Evolutionary conservation across 2,888 invertebrate genomes (phyloP).

Genomic region (Xestia c-nigrum): DNA sequence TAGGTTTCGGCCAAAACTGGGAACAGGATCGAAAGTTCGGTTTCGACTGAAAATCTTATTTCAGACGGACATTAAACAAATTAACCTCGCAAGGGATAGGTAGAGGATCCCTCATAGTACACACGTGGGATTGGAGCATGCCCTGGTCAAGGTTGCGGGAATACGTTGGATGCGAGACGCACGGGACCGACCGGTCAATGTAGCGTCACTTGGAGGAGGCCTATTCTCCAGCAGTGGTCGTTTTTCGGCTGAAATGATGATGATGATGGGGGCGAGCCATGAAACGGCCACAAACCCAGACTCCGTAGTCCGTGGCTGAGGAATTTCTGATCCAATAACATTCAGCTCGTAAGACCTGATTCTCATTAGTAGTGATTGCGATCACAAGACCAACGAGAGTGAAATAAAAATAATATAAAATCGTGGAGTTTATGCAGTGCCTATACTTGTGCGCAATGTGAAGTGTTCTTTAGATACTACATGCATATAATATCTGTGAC

Average conservation of each 20-base stretch:
- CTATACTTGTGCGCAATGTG: constrained; percentile 7
- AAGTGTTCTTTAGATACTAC: constrained; percentile 6
- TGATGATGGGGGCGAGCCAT: neutral
- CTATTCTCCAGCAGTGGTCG: too few relatives aligned
- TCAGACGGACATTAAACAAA: neutral
- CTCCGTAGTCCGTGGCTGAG: too few relatives aligned
- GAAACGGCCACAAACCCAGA: neutral
- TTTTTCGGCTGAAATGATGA: too few relatives aligned
- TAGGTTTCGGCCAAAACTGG: neutral
- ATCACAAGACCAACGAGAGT: neutral
- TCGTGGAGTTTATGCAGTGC: neutral
- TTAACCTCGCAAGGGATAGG: neutral
- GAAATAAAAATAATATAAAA: neutral
- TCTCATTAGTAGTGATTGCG: neutral
- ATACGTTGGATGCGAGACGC: too few relatives aligned
- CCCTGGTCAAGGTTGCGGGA: too few relatives aligned
- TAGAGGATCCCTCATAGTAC: neutral
- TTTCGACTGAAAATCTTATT: neutral
- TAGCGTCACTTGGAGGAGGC: too few relatives aligned
- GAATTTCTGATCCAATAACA: neutral
- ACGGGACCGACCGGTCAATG: too few relatives aligned
- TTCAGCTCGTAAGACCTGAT: neutral
- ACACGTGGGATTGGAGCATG: too few relatives aligned
- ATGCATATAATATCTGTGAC: neutral
- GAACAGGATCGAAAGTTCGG: too few relatives aligned